Evolutionary conservation across 2,113 vertebrate genomes (phyloP), one percentile per base, ranked within the genome.

Genomic region (Anas platyrhynchos): DNA sequence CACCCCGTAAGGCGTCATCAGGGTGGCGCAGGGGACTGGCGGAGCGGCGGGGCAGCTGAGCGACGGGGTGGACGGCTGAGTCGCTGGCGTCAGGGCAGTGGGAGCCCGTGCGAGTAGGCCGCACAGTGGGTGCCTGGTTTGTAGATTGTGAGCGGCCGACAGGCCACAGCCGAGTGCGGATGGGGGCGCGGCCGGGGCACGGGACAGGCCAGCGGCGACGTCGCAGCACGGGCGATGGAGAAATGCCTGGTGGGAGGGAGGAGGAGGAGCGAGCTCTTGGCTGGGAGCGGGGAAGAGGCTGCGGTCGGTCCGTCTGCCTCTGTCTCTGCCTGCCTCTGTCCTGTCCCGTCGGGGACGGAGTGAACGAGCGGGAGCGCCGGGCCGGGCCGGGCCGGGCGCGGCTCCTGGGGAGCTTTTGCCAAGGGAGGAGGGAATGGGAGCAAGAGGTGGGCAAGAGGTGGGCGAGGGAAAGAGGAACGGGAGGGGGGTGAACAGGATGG

Each of bases 101-200:
- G 96, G 97, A 98, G 97, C 97, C 97, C 98, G 92, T 92, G 97
- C 97, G 97, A 98, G 97, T 97, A 99, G 99, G 99, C 98, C 98
- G 97, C 83, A 32, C 97, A 98, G 98, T 97, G 94, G 59, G 66
- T 62, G 72, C 58, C 29, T 90, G 82, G 44, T 46, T 46, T 46
- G 44, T 46, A 46, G 44, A 46, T 46, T 46, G 44, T 18, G 18
- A 46, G 44, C 18, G 44, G 44, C 44, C 44, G 44, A 46, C 44
- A 46, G 44, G 44, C 44, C 31, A 48, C 75, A 74, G 62, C 46
- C 61, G 44, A 20, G 44, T 34, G n/a, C n/a, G 27, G 59, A 46
- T 46, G 17, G 44, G 44, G 44, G 44, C 44, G 44, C 44, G 44
- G 44, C 44, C 44, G 44, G 44, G 44, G 44, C 44, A 69, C n/a